Evolutionary conservation across 2,797 vertebrate species (phyloP), one percentile per base, ranked within the genome.

Genomic region (Pipistrellus pygmaeus): DNA sequence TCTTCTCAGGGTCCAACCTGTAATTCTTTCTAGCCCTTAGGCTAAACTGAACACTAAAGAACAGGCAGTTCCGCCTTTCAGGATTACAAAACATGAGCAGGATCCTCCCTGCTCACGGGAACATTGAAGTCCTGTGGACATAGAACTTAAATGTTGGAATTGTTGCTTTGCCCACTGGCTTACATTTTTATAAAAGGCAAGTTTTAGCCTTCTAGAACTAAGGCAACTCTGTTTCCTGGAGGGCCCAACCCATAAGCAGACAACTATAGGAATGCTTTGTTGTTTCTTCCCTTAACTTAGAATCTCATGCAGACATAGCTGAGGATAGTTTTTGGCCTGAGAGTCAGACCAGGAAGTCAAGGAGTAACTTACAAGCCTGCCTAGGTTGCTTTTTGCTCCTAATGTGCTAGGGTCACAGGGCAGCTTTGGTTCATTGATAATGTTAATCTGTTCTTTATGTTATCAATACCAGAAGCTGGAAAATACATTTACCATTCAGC

Each of bases 311-410:
- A 85, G 27, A 85, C 32, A 64, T 46, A 95, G 53, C 48, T 53
- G 17, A 83, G 53, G 82, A 38, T 57, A 60, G 18, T 82, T 92
- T 95, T 92, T 71, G 44, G 15, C 66, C 48, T 94, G 60, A 81
- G 77, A 88, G 76, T 94, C 66, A 91, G 55, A 73, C 90, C 35
- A n/a, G 6, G 30, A 23, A 72, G 68, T 93, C 69, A 87, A 73
- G 21, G 73, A 90, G 88, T 95, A 55, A 93, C 94, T 97, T 96
- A 30, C 69, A 96, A 76, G 44, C 91, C 78, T 93, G 21, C 90
- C 23, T 57, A 78, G 0, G 0, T 83, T 97, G 73, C 88, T 84
- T 66, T 80, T 41, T 94, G 55, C 64, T 85, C 66, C 20, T 30
- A 17, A 53, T 57, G 55, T 64, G 9, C 69, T 41, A 87, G 85